Evolutionary conservation across 1,140 invertebrate species (phyloP), one percentile per base, ranked within the genome.

Genomic region (Micrasema minimum): DNA sequence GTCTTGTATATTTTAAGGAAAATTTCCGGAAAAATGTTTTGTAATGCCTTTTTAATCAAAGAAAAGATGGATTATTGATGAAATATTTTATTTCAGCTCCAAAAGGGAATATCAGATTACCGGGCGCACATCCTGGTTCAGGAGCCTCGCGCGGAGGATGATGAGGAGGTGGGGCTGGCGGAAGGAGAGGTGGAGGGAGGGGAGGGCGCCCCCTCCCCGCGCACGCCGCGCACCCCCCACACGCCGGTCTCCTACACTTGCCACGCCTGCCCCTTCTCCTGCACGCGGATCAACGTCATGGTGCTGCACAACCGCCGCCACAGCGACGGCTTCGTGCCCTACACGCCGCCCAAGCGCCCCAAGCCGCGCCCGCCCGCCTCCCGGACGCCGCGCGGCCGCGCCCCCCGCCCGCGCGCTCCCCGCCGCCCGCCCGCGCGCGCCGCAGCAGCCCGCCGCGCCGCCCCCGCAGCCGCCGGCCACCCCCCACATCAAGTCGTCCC

Each of bases 271-370:
- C 79, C 80, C 62, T 92, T 90, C 76, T 85, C 84, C 35, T 87
- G 89, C 20, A 85, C 85, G 9, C 83, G 91, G 14, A 78, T 92
- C 10, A 91, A 91, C 77, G 89, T 90, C 31, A 85, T 92, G 70
- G 87, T 91, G 64, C 82, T 87, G 74, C 91, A 93, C 77, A 88
- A 88, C 45, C 85, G 89, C 85, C 82, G 89, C 83, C 84, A 88
- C 76, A 82, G 80, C 78, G 77, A 80, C 38, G 79, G 80, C 61
- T 81, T 79, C 75, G 79, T 77, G 26, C 78, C 82, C 46, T 83
- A 82, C 59, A 85, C 80, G 71, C 82, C 83, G 48, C 66, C 66
- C 22, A 80, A 80, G 50, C 76, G 80, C 3, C 46, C 51, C 48
- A 50, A 23, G 16, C 53, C 48, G 35, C 37, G 22, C 2, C 35